Base-by-base conservation (phyloP, 2,888 invertebrate species). In the Chydorus sphaericus region DNA sequence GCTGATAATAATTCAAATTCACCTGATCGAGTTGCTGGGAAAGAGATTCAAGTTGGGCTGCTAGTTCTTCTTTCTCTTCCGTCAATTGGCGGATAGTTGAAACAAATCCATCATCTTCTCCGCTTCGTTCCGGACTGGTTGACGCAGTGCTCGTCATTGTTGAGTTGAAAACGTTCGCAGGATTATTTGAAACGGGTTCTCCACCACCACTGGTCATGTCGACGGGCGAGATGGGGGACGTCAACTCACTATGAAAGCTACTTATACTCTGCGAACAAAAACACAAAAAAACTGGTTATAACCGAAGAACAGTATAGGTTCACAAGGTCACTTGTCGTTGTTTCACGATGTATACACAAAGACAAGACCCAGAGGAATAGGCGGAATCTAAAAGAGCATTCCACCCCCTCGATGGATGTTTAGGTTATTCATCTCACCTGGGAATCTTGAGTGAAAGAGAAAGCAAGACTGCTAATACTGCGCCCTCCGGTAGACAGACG, bases 391-490 rank as follows among this genome's bases (percentile, higher is more conserved):
- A 8, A 33, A 8, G 8, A 8, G 8, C 14, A 14, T 33, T 33
- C 33, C 33, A 44, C 44, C 23, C 4, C 20, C 44, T 44, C 44
- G 16, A 16, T 23, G 28, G 14, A 26, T 44, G 44, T 44, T 44
- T 44, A 23, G 26, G 23, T 44, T 10, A 3, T 44, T 44, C n/a
- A n/a, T n/a, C n/a, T n/a, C n/a, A 44, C 44, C 44, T 44, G 44
- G 28, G 44, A 44, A 26, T 44, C 44, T 38, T 16, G 20, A 7
- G 38, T 20, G 26, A 28, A 44, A 16, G 28, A 28, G 23, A 44
- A 28, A 44, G 44, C 28, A n/a, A 44, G 44, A 44, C 44, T 26
- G 44, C n/a, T n/a, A n/a, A n/a, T n/a, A n/a, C n/a, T n/a, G n/a
- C n/a, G n/a, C n/a, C n/a, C n/a, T n/a, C 44, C n/a, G 44, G 28